Evolutionary conservation across 2,888 invertebrate genomes (phyloP).

Genomic region (Drosophila glabriapex): DNA sequence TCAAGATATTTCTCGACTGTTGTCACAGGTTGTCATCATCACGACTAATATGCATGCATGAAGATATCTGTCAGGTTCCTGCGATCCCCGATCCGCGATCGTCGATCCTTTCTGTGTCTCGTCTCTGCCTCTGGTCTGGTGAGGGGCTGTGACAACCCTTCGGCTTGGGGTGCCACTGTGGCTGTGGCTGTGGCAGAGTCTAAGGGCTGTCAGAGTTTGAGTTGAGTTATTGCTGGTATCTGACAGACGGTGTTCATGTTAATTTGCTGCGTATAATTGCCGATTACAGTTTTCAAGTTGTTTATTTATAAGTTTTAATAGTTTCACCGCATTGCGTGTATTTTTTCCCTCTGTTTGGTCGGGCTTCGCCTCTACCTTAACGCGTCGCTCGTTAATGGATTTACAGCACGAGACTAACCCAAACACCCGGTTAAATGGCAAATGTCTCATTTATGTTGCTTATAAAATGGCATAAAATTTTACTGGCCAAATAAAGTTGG

Average conservation of each 20-base stretch:
- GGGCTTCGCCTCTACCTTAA: slow-evolving; percentile 10
- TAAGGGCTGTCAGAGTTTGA: slow-evolving; percentile 26
- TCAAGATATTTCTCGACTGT: slow-evolving; percentile 18
- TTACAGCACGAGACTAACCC: slow-evolving; percentile 52
- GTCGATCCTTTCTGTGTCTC: background rate
- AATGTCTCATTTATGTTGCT: slow-evolving; percentile 74
- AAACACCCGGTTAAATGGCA: slow-evolving; percentile 36
- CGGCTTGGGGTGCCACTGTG: slow-evolving; percentile 17
- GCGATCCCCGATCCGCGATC: background rate
- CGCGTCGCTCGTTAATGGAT: slow-evolving; percentile 61
- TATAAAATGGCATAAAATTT: slow-evolving; percentile 67
- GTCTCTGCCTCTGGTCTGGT: slow-evolving; percentile 19
- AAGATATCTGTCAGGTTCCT: slow-evolving; percentile 14
- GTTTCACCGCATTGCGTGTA: slow-evolving; percentile 54
- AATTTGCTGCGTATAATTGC: slow-evolving; percentile 63
- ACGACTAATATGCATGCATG: slow-evolving; percentile 11
- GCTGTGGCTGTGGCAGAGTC: background rate
- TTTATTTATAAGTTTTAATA: slow-evolving; percentile 63
- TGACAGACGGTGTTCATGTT: slow-evolving; percentile 50
- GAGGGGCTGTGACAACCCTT: slow-evolving; percentile 23
- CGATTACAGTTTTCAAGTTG: slow-evolving; percentile 42
- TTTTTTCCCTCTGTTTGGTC: slow-evolving; percentile 15
- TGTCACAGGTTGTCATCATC: slow-evolving; percentile 29
- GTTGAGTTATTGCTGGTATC: slow-evolving; percentile 53
- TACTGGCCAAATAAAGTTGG: slow-evolving; percentile 67